A percentile compares a stretch with the other conserved stretches of the same genome.
phyloP scores from a whole-genome alignment of 1,140 invertebrate species.

The Drosophila repleta region DNA sequence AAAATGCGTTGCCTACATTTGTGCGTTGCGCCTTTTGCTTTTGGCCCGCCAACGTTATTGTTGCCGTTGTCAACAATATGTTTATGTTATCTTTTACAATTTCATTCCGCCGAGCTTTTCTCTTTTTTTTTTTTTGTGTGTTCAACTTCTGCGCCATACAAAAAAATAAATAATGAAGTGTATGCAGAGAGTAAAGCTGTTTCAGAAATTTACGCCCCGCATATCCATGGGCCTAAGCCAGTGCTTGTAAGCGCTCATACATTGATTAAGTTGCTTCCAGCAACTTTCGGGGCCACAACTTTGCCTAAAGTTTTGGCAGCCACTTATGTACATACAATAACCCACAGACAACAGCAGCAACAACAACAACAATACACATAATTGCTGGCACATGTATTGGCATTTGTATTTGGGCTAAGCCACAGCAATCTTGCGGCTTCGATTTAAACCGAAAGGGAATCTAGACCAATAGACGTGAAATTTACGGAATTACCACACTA shows the following conservation, averaged over 20 bases:
- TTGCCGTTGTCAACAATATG: slow-evolving; percentile 75
- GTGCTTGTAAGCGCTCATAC: slow-evolving; percentile 59
- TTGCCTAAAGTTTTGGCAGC: slow-evolving; percentile 68
- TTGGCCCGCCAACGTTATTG: slow-evolving; percentile 1
- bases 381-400: slow-evolving; percentile 60
- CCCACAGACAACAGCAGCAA: slow-evolving; percentile 33
- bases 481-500: slow-evolving; percentile 79
- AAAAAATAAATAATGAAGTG: slow-evolving; percentile 76
- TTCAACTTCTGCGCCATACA: slow-evolving; percentile 12
- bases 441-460: slow-evolving; percentile 65
- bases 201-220: slow-evolving; percentile 14
- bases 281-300: slow-evolving; percentile 48
- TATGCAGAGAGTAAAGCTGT: slow-evolving; percentile 27
- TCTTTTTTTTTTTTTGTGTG: slow-evolving; percentile 8
- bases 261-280: slow-evolving; percentile 63
- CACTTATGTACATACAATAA: slow-evolving; percentile 65
- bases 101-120: slow-evolving; percentile 56
- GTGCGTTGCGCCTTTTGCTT: slow-evolving; percentile 40
- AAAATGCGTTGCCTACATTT: slow-evolving; percentile 67
- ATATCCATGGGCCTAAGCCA: slow-evolving; percentile 50
- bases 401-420: slow-evolving; percentile 72
- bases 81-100: slow-evolving; percentile 79
- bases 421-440: slow-evolving; percentile 64
- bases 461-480: slow-evolving; percentile 65
- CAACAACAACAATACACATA: slow-evolving; percentile 16